Conservation (phyloP, 30 jellyfish, hydroid and myxozoan genomes). For the Euphysa ruthae region DNA sequence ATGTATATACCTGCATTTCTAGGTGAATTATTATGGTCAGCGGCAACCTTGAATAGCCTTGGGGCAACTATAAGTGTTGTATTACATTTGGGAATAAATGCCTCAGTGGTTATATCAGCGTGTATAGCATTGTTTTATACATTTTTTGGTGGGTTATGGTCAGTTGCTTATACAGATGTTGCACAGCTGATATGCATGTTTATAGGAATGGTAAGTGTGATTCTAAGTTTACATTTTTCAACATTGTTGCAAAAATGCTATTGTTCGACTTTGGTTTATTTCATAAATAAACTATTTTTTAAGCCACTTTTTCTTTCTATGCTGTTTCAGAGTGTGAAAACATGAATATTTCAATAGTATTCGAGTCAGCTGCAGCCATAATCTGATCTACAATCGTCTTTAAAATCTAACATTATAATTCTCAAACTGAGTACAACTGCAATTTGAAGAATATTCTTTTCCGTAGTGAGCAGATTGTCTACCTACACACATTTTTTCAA, state of each 20-base stretch:
- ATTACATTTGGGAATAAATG: conserved; percentile 35
- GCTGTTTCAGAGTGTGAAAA: too few species aligned
- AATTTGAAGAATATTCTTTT: too few species aligned
- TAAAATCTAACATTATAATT: too few species aligned
- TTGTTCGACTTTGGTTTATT: too few species aligned
- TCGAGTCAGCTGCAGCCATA: too few species aligned
- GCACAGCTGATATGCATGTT: conserved; percentile 97
- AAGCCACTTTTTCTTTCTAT: background rate
- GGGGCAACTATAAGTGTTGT: conserved; percentile 96
- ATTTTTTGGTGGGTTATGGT: conserved; percentile 98
- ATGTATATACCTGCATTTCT: conserved; percentile 97
- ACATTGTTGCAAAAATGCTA: background rate
- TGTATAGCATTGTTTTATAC: conserved; percentile 96
- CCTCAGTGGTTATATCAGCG: conserved; percentile 86
- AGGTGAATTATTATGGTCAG: conserved; percentile 97
- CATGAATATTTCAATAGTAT: too few species aligned
- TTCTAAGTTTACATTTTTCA: too few species aligned
- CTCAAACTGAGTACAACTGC: too few species aligned
- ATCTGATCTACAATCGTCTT: too few species aligned
- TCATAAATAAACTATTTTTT: background rate
- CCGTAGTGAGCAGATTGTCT: too few species aligned
- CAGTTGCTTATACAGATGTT: conserved; percentile 98
- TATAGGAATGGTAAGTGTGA: conserved; percentile 82
- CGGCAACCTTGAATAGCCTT: conserved; percentile 92
- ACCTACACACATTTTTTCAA: too few species aligned